A percentile compares a stretch with the other conserved stretches of the same genome.
phyloP scores from a whole-genome alignment of 2,113 vertebrate species.

The Ibidorhyncha struthersii region DNA sequence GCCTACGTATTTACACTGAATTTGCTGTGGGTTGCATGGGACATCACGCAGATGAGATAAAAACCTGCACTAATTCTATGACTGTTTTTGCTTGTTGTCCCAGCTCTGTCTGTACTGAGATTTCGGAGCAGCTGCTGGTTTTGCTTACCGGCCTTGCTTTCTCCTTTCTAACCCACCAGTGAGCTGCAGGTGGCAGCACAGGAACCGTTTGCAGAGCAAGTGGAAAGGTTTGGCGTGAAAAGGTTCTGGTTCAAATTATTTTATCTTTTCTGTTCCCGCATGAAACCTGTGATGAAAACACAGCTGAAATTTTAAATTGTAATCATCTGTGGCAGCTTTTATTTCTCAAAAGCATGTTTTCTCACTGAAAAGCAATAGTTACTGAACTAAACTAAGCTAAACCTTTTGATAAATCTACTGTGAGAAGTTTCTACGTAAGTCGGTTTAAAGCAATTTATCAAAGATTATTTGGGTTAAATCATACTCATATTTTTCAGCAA shows the following conservation, averaged over 20 bases:
- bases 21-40: background rate
- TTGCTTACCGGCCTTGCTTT: background rate
- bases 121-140: background rate
- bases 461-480: background rate
- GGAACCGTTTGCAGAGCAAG: background rate
- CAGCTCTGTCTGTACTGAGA: background rate
- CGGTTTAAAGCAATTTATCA: background rate
- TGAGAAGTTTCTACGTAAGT: background rate
- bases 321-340: background rate
- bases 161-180: background rate
- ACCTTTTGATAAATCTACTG: background rate
- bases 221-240: background rate
- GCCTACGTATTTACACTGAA: background rate
- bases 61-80: background rate
- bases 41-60: background rate
- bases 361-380: background rate
- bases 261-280: background rate
- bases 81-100: background rate
- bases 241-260: background rate
- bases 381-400: background rate
- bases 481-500: background rate
- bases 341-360: background rate
- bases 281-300: background rate
- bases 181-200: constrained; percentile 17
- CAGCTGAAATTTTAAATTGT: background rate